Evolutionary conservation across 1,140 invertebrate species (phyloP), one percentile per base, ranked within the genome.

Genomic region (Papilio polyxenes): DNA sequence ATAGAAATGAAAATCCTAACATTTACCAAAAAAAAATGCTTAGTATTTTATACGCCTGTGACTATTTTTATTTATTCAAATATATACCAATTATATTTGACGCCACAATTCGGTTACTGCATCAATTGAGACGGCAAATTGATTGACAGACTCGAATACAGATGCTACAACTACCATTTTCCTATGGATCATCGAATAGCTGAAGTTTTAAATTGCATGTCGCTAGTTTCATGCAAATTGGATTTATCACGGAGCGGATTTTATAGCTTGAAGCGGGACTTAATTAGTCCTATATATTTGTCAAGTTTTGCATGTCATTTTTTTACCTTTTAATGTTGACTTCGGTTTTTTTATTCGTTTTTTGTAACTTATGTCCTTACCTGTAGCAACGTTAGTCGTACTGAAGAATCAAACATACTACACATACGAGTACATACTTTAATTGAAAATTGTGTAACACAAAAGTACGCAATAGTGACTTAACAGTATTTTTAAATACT

Each of bases 191-290:
- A 37, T 37, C 65, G 31, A 37, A 72, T 0, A 37, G 23, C 5
- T 13, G 31, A 40, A 6, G 65, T 72, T 72, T 17, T 72, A 72
- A 72, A 72, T 72, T 37, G 65, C 65, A 72, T 20, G 65, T 62
- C 23, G 59, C 7, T 23, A 62, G 59, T 72, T 72, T 72, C 65
- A 72, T 72, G 65, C 31, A 37, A 37, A 37, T 72, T 72, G 23
- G 65, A 72, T 72, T 31, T 72, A 31, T 31, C 20, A 13, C 23
- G 62, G 23, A 65, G 23, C 20, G 62, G 11, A 15, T 65, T 37
- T 72, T 72, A 37, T 4, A 40, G 65, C 13, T 5, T 72, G 65
- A 72, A 37, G 23, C 31, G 65, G 31, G 31, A 37, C 31, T 72
- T 37, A 72, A 37, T 72, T 72, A 37, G 11, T 40, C 11, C 23